Conservation (phyloP, 2,797 vertebrate genomes). For the Lophura swinhoii region DNA sequence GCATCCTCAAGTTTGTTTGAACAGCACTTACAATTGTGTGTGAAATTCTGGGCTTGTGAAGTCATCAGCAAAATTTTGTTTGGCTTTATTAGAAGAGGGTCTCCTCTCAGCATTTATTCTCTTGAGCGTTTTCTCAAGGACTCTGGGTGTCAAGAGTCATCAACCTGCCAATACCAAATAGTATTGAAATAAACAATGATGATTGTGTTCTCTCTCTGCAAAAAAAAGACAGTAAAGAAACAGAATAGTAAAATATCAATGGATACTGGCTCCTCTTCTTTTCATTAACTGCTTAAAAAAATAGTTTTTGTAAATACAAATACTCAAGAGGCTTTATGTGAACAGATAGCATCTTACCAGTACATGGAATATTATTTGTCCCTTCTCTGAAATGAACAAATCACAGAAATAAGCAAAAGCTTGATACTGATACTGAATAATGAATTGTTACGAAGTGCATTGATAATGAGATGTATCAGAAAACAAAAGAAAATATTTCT, state of each 20-base stretch:
- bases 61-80: not conserved
- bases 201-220: not conserved
- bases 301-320: not conserved
- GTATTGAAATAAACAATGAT: not conserved
- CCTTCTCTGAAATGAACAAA: not conserved
- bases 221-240: not conserved
- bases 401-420: not conserved
- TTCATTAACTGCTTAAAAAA: not conserved
- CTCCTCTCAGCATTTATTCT: not conserved
- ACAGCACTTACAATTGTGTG: fast-evolving
- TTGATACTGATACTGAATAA: too few species aligned
- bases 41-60: not conserved
- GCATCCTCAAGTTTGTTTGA: not conserved
- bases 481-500: not conserved
- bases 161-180: not conserved
- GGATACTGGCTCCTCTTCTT: not conserved
- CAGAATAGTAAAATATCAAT: not conserved
- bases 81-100: not conserved
- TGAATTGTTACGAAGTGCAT: too few species aligned
- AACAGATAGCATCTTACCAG: not conserved
- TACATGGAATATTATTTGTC: not conserved
- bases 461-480: not conserved
- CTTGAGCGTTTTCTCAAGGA: not conserved
- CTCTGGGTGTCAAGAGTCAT: not conserved
- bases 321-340: not conserved